Conservation (phyloP, 2,113 vertebrate species). For the Phyllostomus hastatus region DNA sequence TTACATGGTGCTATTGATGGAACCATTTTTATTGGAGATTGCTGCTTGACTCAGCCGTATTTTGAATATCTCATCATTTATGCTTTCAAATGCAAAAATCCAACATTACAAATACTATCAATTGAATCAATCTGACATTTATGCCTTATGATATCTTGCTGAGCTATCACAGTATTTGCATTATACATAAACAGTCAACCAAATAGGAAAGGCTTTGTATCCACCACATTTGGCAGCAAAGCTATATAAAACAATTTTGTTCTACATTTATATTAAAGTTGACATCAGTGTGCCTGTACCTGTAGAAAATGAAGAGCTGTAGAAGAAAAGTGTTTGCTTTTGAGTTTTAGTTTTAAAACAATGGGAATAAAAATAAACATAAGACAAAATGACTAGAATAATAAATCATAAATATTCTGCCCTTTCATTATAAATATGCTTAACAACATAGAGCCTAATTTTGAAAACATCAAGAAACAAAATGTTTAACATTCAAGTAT, state of each 20-base stretch:
- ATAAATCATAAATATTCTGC: neutral
- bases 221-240: neutral
- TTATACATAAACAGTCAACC: conserved; percentile 9
- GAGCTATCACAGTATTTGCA: conserved; percentile 10
- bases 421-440: neutral
- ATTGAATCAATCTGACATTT: conserved; percentile 46
- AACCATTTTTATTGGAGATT: neutral
- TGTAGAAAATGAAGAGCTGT: neutral
- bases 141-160: conserved; percentile 1
- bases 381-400: neutral
- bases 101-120: conserved; percentile 16
- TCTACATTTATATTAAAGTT: conserved; percentile 4
- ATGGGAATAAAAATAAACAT: neutral
- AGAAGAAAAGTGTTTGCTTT: neutral
- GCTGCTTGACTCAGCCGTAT: neutral
- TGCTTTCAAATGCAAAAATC: conserved; percentile 36
- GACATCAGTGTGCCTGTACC: neutral
- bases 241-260: neutral
- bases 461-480: neutral
- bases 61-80: conserved; percentile 17
- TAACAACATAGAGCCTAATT: neutral
- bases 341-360: neutral
- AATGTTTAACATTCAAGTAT: neutral
- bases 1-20: neutral
- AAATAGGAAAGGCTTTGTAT: neutral